Base-by-base conservation (phyloP, 2,797 vertebrate genomes). In the Peromyscus attwateri region DNA sequence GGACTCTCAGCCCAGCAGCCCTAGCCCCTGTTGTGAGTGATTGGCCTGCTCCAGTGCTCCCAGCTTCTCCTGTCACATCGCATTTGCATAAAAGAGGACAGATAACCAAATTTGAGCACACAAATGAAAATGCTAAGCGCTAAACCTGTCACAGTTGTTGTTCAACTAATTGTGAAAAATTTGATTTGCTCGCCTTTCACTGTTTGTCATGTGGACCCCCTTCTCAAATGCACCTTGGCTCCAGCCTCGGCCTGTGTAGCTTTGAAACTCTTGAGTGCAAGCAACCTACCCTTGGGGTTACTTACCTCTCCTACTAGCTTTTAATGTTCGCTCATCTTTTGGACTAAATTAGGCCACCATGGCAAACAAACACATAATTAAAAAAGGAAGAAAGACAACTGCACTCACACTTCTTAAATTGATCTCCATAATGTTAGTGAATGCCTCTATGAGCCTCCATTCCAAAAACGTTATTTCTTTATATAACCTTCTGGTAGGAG, bases 111-210 rank as follows among this genome's bases (percentile, higher is more conserved):
- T 99, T 99, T 99, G 99, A 99, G 99, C 98, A 98, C 98, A 98
- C 98, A 99, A 99, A 99, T 99, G 99, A 99, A 99, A 99, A 99
- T 98, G 98, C 98, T 98, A 99, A 99, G 98, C 99, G 98, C 99
- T 98, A 97, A 99, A 99, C 99, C 99, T 99, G 99, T 99, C 99
- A 99, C 98, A 98, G 99, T 99, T 98, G 98, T 99, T 99, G 99
- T 99, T 98, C 99, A 99, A 99, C 99, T 99, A 99, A 99, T 99
- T 99, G 99, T 99, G 99, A 99, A 99, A 99, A 99, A 99, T 99
- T 99, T 97, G 99, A 99, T 99, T 99, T 99, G 99, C 99, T 98
- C 92, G 98, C 98, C 98, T 98, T 99, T 98, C 98, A 94, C 98
- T 98, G 99, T 99, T 99, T 98, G 99, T 99, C 99, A 99, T 99